A percentile compares a stretch with the other conserved stretches of the same genome.
phyloP scores from a whole-genome alignment of 64 coral and sea anemone genomes.

The Acropora yongei region DNA sequence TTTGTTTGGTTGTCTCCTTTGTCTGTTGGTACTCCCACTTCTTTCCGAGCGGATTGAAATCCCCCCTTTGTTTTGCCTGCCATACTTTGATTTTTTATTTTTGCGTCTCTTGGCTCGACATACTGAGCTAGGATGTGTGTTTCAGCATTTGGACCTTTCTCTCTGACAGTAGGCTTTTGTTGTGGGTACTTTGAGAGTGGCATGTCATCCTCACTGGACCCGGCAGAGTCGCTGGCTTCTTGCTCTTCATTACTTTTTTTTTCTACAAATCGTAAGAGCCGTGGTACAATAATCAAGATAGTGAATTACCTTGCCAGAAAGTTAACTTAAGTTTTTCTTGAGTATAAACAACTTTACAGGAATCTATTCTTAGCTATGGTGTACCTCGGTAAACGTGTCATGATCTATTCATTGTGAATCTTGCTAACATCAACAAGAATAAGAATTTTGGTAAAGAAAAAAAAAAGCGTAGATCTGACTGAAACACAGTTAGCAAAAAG shows the following conservation, averaged over 20 bases:
- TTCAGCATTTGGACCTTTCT: not conserved
- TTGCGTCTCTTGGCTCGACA: not conserved
- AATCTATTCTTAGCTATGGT: not conserved
- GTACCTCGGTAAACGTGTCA: not conserved
- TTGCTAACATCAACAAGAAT: not conserved
- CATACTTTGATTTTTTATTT: not conserved
- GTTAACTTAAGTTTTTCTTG: too few species aligned
- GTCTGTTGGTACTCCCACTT: not conserved
- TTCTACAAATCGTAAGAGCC: too few species aligned
- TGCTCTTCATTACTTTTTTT: too few species aligned
- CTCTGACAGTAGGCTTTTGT: not conserved
- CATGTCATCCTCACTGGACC: not conserved
- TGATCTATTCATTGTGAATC: not conserved
- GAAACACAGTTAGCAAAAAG: too few species aligned
- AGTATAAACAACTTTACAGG: too few species aligned
- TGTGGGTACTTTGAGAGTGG: not conserved
- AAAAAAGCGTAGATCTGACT: not conserved
- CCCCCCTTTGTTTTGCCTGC: too few species aligned
- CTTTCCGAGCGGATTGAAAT: not conserved
- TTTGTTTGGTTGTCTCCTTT: not conserved
- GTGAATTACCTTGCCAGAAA: too few species aligned
- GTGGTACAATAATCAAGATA: too few species aligned
- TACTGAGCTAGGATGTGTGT: not conserved
- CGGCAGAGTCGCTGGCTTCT: too few species aligned
- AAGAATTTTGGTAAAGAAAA: not conserved